Percentiles rank a stretch among this genome's conserved stretches.
Evolutionary conservation across 2,797 vertebrate genomes (phyloP).

Genomic region (Fringilla coelebs): DNA sequence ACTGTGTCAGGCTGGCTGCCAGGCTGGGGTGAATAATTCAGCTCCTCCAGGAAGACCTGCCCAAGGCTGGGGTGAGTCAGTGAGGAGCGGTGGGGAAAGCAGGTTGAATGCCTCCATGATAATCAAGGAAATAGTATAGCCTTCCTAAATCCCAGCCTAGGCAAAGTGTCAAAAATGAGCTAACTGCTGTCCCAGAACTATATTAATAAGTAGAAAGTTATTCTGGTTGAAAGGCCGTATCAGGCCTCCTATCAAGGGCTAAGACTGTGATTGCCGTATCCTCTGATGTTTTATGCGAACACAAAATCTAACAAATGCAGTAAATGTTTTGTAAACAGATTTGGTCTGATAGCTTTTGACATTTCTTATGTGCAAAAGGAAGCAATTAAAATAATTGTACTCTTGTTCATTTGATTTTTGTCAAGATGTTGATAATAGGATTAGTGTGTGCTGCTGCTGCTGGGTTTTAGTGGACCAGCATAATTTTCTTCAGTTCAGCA

Average conservation of each 20-base stretch:
- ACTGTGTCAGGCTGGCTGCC: neutral
- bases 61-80: neutral
- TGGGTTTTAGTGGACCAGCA: neutral
- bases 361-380: slow-evolving; percentile 18
- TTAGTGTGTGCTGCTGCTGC: slow-evolving; percentile 2
- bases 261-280: accelerated
- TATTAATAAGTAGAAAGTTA: neutral
- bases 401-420: slow-evolving; percentile 42
- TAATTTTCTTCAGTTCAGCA: neutral
- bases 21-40: neutral
- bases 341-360: slow-evolving; percentile 36
- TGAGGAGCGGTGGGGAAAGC: accelerated
- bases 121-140: neutral
- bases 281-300: neutral
- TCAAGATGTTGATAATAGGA: slow-evolving; percentile 52
- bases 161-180: neutral
- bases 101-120: neutral
- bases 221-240: neutral
- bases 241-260: neutral
- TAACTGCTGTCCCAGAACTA: neutral
- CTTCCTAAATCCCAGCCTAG: neutral
- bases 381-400: slow-evolving; percentile 61
- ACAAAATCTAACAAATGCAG: neutral
- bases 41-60: neutral
- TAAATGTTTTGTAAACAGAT: slow-evolving; percentile 44